These are phyloP conservation scores for Drosophila pandora DNA, from an alignment of 1,140 invertebrate species.

Conservation along the genomic window DNA sequence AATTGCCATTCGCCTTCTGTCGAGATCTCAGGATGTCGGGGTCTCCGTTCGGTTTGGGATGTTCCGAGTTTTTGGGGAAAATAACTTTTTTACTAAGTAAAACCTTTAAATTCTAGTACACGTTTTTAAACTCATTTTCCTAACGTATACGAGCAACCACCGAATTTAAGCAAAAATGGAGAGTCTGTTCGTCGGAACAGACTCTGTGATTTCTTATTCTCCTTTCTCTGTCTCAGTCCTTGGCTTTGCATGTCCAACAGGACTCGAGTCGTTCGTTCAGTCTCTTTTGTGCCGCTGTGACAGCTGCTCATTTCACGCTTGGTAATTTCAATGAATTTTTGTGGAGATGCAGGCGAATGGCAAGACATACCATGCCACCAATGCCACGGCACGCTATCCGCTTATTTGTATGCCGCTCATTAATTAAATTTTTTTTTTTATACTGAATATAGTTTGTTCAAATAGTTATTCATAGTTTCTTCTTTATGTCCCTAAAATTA, in stretches of 20 bases:
- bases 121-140: no score
- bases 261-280: slow-evolving; percentile 40
- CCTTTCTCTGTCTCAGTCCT: slow-evolving; percentile 2
- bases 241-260: slow-evolving; percentile 37
- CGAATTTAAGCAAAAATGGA: background rate
- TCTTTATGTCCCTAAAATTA: background rate
- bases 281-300: slow-evolving; percentile 72
- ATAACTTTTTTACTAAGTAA: background rate
- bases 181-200: slow-evolving; percentile 9
- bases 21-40: slow-evolving; percentile 47
- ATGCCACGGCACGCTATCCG: slow-evolving; percentile 35
- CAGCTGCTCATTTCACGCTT: slow-evolving; percentile 81
- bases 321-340: slow-evolving; percentile 79
- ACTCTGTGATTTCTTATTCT: slow-evolving; percentile 2
- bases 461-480: slow-evolving; percentile 29
- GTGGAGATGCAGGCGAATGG: slow-evolving; percentile 21
- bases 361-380: slow-evolving; percentile 26
- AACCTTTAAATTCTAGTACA: no score
- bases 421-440: slow-evolving; percentile 63
- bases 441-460: slow-evolving; percentile 26
- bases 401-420: slow-evolving; percentile 62
- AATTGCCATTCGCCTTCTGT: slow-evolving; percentile 69
- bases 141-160: background rate
- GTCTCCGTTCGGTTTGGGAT: slow-evolving; percentile 9
- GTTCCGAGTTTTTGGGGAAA: slow-evolving; percentile 1